phyloP scores from a whole-genome alignment of 2,113 vertebrate genomes.

The Etia nguti region DNA sequence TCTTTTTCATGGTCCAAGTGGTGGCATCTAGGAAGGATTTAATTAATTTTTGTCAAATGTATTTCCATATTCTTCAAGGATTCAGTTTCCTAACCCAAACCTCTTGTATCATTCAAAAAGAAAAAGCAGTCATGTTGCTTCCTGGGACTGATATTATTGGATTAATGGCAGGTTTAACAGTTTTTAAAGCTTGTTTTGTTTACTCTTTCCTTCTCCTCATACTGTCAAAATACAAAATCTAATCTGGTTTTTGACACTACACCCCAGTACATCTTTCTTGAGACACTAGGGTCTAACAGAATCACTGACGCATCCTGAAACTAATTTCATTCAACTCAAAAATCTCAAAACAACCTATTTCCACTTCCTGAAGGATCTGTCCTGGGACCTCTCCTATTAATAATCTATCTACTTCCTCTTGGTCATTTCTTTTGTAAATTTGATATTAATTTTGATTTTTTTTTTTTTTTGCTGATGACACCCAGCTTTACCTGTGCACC shows the following conservation, averaged over 20 bases:
- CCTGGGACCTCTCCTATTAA: accelerated
- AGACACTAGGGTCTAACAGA: neutral
- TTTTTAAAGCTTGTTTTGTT: neutral
- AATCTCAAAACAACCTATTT: neutral
- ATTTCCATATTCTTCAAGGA: neutral
- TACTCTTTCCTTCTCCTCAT: neutral
- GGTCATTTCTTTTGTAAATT: neutral
- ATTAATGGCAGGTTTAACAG: neutral
- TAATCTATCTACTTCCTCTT: neutral
- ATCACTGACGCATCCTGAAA: accelerated
- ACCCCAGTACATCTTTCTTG: neutral
- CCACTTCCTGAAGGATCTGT: neutral
- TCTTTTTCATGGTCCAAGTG: neutral
- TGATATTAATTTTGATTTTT: neutral
- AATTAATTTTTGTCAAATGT: accelerated
- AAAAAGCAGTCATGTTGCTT: neutral
- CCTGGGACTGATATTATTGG: neutral
- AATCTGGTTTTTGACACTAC: accelerated
- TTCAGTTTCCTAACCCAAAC: neutral
- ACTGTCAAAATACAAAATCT: neutral
- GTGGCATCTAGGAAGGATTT: accelerated
- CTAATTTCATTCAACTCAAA: neutral
- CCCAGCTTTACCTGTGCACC: neutral
- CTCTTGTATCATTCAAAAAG: neutral
- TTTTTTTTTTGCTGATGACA: neutral